Evolutionary conservation across 1,140 invertebrate genomes (phyloP).

Genomic region (Mercenaria mercenaria): DNA sequence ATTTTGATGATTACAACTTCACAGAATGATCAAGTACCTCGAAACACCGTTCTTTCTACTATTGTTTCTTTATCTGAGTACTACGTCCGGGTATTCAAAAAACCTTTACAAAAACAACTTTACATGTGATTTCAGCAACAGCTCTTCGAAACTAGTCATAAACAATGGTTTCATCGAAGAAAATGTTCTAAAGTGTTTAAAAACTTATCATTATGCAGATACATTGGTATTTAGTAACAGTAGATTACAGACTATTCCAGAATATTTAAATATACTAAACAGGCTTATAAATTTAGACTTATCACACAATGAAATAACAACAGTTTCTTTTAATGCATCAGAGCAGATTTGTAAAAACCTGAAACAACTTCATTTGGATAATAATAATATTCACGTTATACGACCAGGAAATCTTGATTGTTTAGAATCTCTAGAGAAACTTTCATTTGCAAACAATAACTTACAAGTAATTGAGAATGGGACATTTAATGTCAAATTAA

Average conservation of each 20-base stretch:
- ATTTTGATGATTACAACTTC: too few species aligned
- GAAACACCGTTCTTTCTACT: too few species aligned
- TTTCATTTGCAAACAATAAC: neutral
- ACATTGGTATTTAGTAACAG: neutral
- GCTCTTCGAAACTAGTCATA: too few species aligned
- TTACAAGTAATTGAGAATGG: slow-evolving; percentile 4
- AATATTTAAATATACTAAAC: neutral
- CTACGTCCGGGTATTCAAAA: too few species aligned
- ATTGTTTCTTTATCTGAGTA: too few species aligned
- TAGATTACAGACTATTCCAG: neutral
- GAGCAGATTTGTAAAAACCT: neutral
- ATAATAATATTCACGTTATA: neutral
- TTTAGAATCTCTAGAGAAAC: neutral
- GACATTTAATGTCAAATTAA: neutral
- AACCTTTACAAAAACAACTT: too few species aligned
- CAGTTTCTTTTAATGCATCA: neutral
- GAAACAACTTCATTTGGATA: neutral
- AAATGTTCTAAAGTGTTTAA: neutral
- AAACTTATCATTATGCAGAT: neutral
- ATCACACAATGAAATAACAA: neutral
- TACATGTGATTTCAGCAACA: too few species aligned
- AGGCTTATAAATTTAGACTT: neutral
- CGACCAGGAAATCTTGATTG: neutral
- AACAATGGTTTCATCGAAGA: neutral
- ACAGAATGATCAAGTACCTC: too few species aligned